phyloP scores from a whole-genome alignment of 2,113 vertebrate genomes.

The Camelus bactrianus region DNA sequence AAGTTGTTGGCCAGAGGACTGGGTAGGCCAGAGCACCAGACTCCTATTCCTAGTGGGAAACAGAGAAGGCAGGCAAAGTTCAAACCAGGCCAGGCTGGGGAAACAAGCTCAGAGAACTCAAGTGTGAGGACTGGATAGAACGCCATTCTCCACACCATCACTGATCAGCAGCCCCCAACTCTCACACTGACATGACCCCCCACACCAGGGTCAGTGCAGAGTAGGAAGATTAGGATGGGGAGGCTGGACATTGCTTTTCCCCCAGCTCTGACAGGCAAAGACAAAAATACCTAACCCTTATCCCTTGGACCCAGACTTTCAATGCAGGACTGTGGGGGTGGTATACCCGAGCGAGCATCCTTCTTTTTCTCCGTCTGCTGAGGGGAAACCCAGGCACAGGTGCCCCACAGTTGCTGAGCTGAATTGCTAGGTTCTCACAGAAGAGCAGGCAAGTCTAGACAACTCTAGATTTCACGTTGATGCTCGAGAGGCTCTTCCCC shows the following conservation, averaged over 20 bases:
- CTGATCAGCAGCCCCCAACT: neutral
- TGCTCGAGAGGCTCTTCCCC: neutral
- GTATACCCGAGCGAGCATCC: neutral
- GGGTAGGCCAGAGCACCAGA: neutral
- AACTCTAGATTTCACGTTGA: neutral
- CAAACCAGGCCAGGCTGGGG: neutral
- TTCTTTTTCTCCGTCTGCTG: neutral
- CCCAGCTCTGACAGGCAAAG: neutral
- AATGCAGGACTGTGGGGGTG: neutral
- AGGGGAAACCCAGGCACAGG: neutral
- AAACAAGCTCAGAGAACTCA: constrained; percentile 33
- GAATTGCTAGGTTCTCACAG: neutral
- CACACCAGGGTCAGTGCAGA: neutral
- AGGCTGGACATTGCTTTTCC: neutral
- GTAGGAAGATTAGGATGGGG: neutral
- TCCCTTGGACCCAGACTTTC: neutral
- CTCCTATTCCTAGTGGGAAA: constrained; percentile 14
- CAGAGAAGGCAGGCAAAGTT: constrained; percentile 2
- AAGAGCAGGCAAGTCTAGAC: neutral
- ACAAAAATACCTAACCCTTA: neutral
- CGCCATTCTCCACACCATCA: neutral
- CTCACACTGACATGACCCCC: neutral
- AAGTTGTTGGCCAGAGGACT: neutral
- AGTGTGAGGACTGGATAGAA: neutral
- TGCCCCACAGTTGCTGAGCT: neutral